Conservation (phyloP, 2,888 invertebrate species). For the Ametastegia equiseti region DNA sequence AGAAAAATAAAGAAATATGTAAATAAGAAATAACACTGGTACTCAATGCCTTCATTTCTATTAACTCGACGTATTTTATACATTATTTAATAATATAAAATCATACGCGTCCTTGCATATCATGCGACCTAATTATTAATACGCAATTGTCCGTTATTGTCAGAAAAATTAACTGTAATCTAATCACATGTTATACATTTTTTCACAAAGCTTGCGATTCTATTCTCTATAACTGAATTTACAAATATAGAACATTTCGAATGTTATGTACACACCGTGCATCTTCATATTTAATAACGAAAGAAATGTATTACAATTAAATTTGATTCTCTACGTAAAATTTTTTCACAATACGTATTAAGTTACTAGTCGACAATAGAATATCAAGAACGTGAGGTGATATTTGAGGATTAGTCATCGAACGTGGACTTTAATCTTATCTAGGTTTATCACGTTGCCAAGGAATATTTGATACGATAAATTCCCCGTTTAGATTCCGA, state of each 20-base stretch:
- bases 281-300: neutral
- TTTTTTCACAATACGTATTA: neutral
- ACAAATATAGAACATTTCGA: neutral
- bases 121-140: neutral
- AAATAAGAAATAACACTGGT: slow-evolving; percentile 31
- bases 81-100: neutral
- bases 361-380: neutral
- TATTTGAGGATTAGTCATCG: slow-evolving; percentile 6
- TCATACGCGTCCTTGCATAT: neutral
- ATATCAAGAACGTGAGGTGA: neutral
- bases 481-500: neutral
- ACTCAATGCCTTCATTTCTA: neutral
- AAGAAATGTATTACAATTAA: neutral
- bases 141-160: neutral
- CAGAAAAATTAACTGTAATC: neutral
- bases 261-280: neutral
- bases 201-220: neutral
- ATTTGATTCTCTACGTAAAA: neutral
- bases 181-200: neutral
- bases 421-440: slow-evolving; percentile 65
- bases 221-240: neutral
- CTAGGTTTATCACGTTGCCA: slow-evolving; percentile 62
- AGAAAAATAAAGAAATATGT: slow-evolving; percentile 54
- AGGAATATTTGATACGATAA: slow-evolving; percentile 42
- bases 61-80: neutral